A percentile compares a stretch with the other conserved stretches of the same genome.
Evolutionary conservation across 1,140 invertebrate species (phyloP).

Genomic region (Magallana angulata): DNA sequence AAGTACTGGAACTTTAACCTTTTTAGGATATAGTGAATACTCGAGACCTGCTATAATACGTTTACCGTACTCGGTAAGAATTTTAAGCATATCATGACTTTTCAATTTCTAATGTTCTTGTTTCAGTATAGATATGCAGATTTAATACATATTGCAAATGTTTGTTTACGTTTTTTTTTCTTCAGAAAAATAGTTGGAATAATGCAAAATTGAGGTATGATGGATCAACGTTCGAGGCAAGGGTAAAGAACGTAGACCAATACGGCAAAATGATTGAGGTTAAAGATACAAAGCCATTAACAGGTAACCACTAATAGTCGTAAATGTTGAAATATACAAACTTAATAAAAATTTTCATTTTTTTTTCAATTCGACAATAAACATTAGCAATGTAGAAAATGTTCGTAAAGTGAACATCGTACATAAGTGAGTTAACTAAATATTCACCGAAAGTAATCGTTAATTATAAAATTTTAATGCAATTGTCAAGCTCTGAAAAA

Average conservation of each 20-base stretch:
- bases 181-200: neutral
- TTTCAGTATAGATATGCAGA: neutral
- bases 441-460: no score
- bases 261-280: neutral
- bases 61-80: neutral
- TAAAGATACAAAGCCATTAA: slow-evolving; percentile 1
- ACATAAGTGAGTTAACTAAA: no score
- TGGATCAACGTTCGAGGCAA: neutral
- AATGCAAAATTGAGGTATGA: neutral
- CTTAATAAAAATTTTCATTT: no score
- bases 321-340: no score
- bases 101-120: no score
- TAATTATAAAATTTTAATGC: no score
- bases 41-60: neutral
- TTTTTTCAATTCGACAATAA: no score
- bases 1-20: neutral
- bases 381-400: no score
- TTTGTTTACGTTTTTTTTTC: neutral
- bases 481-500: no score
- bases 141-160: neutral
- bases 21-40: neutral
- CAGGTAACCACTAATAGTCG: neutral
- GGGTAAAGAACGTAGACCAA: neutral
- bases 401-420: no score
- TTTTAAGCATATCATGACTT: no score